These are phyloP conservation scores for Aphelinus certus DNA, from an alignment of 1,140 invertebrate species.

Conservation along the genomic window DNA sequence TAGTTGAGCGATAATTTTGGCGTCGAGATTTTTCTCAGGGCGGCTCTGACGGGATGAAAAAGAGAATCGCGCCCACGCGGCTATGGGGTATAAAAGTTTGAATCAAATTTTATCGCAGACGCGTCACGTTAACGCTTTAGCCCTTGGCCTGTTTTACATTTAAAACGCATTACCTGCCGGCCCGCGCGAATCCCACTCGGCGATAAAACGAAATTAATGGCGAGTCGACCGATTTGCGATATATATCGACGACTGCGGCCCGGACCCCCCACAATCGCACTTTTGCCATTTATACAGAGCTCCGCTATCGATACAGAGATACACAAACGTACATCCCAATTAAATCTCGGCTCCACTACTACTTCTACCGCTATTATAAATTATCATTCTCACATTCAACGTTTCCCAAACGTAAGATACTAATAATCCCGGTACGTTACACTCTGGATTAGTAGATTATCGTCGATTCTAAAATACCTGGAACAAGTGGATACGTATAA, in stretches of 20 bases:
- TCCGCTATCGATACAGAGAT: constrained; percentile 9
- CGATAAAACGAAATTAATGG: constrained; percentile 68
- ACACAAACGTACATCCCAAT: not conserved
- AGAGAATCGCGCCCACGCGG: constrained; percentile 27
- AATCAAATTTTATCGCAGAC: constrained; percentile 63
- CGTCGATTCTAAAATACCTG: too few relatives aligned
- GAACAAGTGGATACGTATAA: too few relatives aligned
- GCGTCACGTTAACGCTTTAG: constrained; percentile 57
- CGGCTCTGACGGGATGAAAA: constrained; percentile 3
- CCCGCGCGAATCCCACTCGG: constrained; percentile 56
- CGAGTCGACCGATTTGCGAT: constrained; percentile 60
- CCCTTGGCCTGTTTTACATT: constrained; percentile 65
- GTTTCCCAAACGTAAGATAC: too few relatives aligned
- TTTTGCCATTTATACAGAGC: constrained; percentile 9
- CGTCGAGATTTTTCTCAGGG: too few relatives aligned
- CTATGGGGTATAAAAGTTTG: constrained; percentile 43
- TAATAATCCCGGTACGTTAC: too few relatives aligned
- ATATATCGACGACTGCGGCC: constrained; percentile 54
- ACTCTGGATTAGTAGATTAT: too few relatives aligned
- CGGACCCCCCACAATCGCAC: not conserved
- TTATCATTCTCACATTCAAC: too few relatives aligned
- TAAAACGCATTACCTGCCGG: constrained; percentile 64
- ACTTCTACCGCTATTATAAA: too few relatives aligned
- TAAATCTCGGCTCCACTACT: not conserved
- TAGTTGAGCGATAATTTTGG: too few relatives aligned